phyloP scores from a whole-genome alignment of 2,113 vertebrate species.

The Varanus salvator region DNA sequence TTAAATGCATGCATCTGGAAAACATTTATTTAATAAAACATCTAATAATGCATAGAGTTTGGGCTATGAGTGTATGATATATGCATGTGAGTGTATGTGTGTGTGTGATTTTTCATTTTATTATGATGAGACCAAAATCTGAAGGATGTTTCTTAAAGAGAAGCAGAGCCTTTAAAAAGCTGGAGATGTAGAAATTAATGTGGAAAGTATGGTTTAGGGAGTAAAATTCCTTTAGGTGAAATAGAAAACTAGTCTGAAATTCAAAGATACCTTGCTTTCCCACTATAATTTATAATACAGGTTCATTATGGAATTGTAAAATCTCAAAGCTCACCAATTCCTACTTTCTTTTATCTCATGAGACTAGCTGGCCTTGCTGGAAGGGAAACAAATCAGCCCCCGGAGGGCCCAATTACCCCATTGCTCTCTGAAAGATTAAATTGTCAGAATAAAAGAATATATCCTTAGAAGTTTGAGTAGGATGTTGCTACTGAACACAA shows the following conservation, averaged over 20 bases:
- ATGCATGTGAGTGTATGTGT: not conserved
- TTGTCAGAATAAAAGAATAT: not conserved
- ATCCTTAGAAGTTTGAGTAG: slow-evolving; percentile 23
- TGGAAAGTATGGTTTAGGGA: not conserved
- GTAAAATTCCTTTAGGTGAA: slow-evolving; percentile 15
- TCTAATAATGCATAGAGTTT: not conserved
- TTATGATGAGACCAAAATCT: not conserved
- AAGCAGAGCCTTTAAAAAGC: not conserved
- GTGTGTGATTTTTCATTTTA: not conserved
- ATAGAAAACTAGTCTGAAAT: slow-evolving; percentile 35
- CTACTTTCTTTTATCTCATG: not conserved
- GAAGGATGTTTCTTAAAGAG: not conserved
- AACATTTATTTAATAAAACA: not conserved
- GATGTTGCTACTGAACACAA: not conserved
- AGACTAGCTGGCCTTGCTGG: slow-evolving; percentile 22
- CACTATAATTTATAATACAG: slow-evolving; percentile 11
- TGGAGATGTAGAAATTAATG: slow-evolving; percentile 15
- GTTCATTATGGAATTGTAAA: not conserved
- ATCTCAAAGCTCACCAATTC: not conserved
- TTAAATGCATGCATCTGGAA: not conserved
- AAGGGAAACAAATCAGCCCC: not conserved
- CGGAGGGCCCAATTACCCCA: slow-evolving; percentile 17
- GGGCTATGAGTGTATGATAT: not conserved
- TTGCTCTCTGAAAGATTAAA: slow-evolving; percentile 31
- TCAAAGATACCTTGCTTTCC: slow-evolving; percentile 11